Percentiles rank a stretch among this genome's conserved stretches.
Conservation (phyloP, 1,140 invertebrate genomes). For the Orius insidiosus region DNA sequence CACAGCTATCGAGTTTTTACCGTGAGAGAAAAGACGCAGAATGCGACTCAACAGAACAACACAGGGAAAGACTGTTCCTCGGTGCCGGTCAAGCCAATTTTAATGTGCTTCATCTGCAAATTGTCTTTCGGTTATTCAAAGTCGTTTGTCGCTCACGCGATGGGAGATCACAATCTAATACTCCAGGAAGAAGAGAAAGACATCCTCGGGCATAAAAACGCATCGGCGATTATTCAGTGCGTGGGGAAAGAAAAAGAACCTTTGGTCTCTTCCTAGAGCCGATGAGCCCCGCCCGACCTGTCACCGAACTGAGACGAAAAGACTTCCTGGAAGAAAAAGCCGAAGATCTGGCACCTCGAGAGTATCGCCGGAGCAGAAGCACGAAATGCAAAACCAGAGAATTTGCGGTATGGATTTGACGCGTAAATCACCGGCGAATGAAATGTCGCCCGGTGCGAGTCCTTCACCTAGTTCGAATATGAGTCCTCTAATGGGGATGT, state of each 20-base stretch:
- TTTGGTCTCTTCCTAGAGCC: constrained; percentile 90
- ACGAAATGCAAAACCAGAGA: constrained; percentile 21
- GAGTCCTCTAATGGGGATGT: constrained; percentile 22
- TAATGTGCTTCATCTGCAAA: constrained; percentile 99
- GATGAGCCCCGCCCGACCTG: constrained; percentile 29
- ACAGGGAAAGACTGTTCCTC: constrained; percentile 40
- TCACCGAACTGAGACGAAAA: constrained; percentile 15
- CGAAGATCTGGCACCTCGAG: constrained; percentile 13
- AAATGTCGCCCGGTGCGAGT: constrained; percentile 29
- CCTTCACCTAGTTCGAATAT: constrained; percentile 27
- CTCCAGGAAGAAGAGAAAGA: constrained; percentile 76
- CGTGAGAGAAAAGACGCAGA: constrained; percentile 36
- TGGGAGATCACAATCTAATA: constrained; percentile 75
- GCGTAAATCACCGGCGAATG: constrained; percentile 24
- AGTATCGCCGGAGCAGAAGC: constrained; percentile 21
- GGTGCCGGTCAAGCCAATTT: constrained; percentile 84
- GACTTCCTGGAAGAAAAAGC: constrained; percentile 16
- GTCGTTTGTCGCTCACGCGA: constrained; percentile 87
- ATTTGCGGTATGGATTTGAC: constrained; percentile 26
- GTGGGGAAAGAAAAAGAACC: constrained; percentile 86
- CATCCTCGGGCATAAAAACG: constrained; percentile 70
- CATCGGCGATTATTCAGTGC: constrained; percentile 86
- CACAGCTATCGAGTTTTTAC: constrained; percentile 87
- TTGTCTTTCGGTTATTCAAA: constrained; percentile 91
- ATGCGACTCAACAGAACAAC: constrained; percentile 22